These are phyloP conservation scores for Timandra comae DNA, from an alignment of 2,888 invertebrate genomes.

Conservation along the genomic window DNA sequence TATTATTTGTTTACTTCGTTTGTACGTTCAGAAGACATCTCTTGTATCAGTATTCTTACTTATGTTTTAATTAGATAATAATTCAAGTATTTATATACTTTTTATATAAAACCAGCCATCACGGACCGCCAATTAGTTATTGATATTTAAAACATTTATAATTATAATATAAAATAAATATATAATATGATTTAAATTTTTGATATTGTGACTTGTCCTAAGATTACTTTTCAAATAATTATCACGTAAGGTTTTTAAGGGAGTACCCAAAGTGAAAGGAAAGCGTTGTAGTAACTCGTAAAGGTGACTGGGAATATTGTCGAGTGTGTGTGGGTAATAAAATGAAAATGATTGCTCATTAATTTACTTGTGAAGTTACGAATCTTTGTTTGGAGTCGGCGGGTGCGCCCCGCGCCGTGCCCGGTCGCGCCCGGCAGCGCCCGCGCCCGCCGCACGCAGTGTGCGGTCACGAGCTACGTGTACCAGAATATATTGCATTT, in stretches of 20 bases:
- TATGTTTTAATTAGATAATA: no score
- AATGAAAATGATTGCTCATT: constrained; percentile 17
- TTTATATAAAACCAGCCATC: no score
- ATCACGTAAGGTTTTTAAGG: no score
- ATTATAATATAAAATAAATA: no score
- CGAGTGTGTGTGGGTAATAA: not conserved
- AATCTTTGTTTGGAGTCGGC: not conserved
- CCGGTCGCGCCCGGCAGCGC: not conserved
- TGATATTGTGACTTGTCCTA: constrained; percentile 60
- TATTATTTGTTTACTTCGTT: no score
- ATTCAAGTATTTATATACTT: no score
- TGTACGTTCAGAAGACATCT: no score
- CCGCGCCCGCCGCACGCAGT: not conserved
- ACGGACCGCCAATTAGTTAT: no score
- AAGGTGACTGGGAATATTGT: not conserved
- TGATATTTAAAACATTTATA: no score
- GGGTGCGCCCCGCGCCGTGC: not conserved
- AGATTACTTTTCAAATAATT: constrained; percentile 28
- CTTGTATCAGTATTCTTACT: no score
- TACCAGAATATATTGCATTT: constrained; percentile 20
- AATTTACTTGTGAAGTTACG: constrained; percentile 11
- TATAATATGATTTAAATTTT: constrained; percentile 44
- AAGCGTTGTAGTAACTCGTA: not conserved
- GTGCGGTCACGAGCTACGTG: constrained; percentile 7
- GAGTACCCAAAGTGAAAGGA: no score